phyloP scores from a whole-genome alignment of 2,113 vertebrate species.

The Cryptotis parvus region DNA sequence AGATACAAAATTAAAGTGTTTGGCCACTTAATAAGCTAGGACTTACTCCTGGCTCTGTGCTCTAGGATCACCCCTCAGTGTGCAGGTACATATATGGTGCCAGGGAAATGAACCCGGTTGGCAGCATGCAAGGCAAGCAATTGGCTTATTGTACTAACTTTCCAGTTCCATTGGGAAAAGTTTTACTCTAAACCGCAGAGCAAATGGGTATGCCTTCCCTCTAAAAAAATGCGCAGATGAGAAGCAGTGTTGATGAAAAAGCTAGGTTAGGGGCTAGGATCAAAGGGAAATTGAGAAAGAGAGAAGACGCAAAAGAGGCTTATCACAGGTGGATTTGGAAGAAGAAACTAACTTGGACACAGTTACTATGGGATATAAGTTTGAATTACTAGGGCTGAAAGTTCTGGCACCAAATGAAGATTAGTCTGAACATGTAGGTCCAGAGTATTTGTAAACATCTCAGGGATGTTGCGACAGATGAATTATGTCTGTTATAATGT shows the following conservation, averaged over 20 bases:
- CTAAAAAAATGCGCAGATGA: background rate
- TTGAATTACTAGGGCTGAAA: background rate
- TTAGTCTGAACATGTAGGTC: background rate
- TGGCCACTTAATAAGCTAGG: too few species aligned
- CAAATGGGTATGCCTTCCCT: background rate
- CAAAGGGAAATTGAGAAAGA: rapidly evolving
- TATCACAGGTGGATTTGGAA: background rate
- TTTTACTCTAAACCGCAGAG: background rate
- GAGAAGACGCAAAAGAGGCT: background rate
- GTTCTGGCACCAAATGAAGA: background rate
- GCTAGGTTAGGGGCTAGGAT: background rate
- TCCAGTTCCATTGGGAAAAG: background rate
- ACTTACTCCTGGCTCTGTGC: too few species aligned
- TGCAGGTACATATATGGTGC: too few species aligned
- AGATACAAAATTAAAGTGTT: background rate
- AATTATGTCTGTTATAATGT: background rate
- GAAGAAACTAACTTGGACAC: background rate
- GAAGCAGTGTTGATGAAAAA: background rate
- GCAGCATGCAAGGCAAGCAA: too few species aligned
- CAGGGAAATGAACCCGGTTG: too few species aligned
- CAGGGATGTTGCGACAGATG: background rate
- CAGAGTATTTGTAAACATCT: background rate
- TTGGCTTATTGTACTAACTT: too few species aligned
- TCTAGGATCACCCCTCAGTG: too few species aligned
- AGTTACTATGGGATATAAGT: background rate